Conservation (phyloP, 2,113 vertebrate species). For the Neomonachus schauinslandi region DNA sequence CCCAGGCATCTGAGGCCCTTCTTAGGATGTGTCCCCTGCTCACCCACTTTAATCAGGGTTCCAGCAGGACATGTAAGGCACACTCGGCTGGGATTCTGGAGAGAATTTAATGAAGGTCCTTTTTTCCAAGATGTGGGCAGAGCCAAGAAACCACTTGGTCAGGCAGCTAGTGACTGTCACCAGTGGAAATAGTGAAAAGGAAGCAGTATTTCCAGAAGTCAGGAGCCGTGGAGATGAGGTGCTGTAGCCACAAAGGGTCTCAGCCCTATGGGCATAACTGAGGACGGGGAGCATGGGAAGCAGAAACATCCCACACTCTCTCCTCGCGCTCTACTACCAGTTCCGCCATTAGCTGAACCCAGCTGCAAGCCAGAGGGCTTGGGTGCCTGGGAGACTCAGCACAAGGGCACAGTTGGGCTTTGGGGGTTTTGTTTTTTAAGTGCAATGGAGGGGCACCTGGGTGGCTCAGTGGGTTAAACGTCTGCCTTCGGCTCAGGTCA, state of each 20-base stretch:
- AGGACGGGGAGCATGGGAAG: fast-evolving
- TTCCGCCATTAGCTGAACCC: background rate
- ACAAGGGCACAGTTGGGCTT: too few relatives aligned
- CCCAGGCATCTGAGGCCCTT: fast-evolving
- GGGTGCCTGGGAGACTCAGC: background rate
- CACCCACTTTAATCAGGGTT: background rate
- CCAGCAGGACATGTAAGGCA: fast-evolving
- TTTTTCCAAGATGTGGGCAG: background rate
- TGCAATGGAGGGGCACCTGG: background rate
- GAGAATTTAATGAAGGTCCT: background rate
- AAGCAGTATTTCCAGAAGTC: background rate
- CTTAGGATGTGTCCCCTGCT: background rate
- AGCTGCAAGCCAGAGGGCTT: background rate
- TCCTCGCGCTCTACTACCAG: fast-evolving
- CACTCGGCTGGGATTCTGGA: background rate
- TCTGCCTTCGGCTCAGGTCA: background rate
- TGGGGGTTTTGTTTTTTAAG: background rate
- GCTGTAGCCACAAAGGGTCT: background rate
- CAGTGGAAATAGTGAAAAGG: background rate
- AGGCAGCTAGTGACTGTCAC: background rate
- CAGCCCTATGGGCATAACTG: fast-evolving
- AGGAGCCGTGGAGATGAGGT: background rate
- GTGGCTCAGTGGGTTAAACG: background rate
- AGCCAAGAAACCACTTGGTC: background rate
- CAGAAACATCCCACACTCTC: background rate